phyloP scores from a whole-genome alignment of 2,113 vertebrate species.

The Potamarius usumacintae region DNA sequence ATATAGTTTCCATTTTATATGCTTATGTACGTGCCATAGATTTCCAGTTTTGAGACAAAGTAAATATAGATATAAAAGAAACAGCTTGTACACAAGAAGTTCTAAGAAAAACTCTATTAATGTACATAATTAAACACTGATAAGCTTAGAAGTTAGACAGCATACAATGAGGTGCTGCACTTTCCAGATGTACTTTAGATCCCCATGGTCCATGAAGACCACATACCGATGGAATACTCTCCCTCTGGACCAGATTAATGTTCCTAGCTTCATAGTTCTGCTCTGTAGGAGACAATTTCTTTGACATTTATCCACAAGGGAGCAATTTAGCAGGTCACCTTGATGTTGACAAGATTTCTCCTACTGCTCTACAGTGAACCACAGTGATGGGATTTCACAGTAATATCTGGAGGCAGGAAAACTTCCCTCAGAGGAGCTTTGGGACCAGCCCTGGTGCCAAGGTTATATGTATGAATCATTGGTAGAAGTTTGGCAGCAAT shows the following conservation, averaged over 20 bases:
- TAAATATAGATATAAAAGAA: neutral
- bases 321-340: constrained; percentile 22
- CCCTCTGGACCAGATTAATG: constrained; percentile 3
- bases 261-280: neutral
- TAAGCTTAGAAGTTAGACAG: neutral
- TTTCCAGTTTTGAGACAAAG: neutral
- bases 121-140: neutral
- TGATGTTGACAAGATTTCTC: neutral
- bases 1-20: neutral
- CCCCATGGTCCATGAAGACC: neutral
- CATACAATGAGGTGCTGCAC: neutral
- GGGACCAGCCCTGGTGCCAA: neutral
- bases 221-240: neutral
- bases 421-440: neutral
- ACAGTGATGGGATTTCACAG: neutral
- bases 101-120: neutral
- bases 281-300: neutral
- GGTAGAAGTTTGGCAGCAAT: neutral
- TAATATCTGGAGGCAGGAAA: neutral
- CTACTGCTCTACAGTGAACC: neutral
- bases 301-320: constrained; percentile 13
- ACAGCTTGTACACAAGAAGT: neutral
- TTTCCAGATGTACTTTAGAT: neutral
- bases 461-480: neutral
- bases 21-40: neutral